phyloP scores from a whole-genome alignment of 1,140 invertebrate genomes.

The Drosophila busckii region DNA sequence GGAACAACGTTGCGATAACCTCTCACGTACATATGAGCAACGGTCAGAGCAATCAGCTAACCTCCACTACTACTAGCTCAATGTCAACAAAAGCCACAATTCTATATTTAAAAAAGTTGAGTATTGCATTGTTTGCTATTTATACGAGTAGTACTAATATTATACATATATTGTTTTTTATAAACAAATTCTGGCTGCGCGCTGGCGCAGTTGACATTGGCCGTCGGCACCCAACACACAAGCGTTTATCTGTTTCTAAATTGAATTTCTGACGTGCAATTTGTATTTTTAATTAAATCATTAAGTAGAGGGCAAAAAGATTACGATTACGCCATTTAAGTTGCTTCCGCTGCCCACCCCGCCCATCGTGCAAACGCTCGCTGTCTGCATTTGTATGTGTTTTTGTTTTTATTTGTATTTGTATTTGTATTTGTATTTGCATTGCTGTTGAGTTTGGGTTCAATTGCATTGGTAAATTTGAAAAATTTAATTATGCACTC shows the following conservation, averaged over 20 bases:
- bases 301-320: conserved; percentile 68
- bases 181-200: too few species aligned
- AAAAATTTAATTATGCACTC: conserved; percentile 62
- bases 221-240: conserved; percentile 21
- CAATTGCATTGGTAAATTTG: conserved; percentile 27
- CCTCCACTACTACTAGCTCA: too few species aligned
- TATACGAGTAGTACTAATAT: too few species aligned
- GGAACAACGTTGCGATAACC: too few species aligned
- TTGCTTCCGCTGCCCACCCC: background rate
- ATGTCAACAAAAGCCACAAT: too few species aligned
- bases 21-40: too few species aligned
- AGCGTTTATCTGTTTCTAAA: conserved; percentile 44
- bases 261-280: conserved; percentile 67
- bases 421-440: background rate
- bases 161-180: too few species aligned
- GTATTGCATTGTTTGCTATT: too few species aligned
- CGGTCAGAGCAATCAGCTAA: too few species aligned
- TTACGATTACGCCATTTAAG: conserved; percentile 72
- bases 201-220: conserved; percentile 4
- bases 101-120: too few species aligned
- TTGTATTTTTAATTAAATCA: conserved; percentile 72
- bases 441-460: conserved; percentile 23
- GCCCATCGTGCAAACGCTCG: conserved; percentile 2
- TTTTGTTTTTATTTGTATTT: background rate
- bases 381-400: background rate